Evolutionary conservation across 1,140 invertebrate genomes (phyloP), one percentile per base, ranked within the genome.

Genomic region (Muscidifurax raptorellus): DNA sequence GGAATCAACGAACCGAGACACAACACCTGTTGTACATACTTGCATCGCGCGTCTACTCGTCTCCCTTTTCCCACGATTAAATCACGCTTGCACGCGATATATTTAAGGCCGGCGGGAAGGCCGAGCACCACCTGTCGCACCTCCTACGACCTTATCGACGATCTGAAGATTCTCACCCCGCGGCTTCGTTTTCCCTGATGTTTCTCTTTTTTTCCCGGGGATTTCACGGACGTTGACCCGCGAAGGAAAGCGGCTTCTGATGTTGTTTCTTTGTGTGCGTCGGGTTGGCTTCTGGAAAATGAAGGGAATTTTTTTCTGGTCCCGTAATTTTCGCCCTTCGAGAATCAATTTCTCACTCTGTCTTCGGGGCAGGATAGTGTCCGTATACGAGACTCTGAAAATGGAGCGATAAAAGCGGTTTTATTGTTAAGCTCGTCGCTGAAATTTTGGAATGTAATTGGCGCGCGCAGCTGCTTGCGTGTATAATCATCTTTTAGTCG

Each of bases 31-130:
- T 82, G 30, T 28, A 69, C 47, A 27, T 47, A 40, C 18, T 44
- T 30, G 47, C 44, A 7, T n/a, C 15, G 15, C 28, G 2, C 52
- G n/a, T 77, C 25, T n/a, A 77, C 25, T 12, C 12, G 47, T 82
- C 32, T 78, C 32, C 80, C 83, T 88, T 88, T 90, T 89, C 89
- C 88, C 88, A 90, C 88, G 88, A 89, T 90, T 89, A 89, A 90
- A 89, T 89, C 87, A 88, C 86, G 71, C 74, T 44, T 64, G 47
- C 44, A 44, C 75, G 66, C 85, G 88, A 59, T 59, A 18, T 7
- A n/a, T 7, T 7, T 18, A 18, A 82, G 88, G 90, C 88, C 90
- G 90, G 89, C 79, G 85, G 28, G 87, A 91, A 91, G 90, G 90
- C 88, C 90, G 90, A 84, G 52, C 87, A 80, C 84, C 90, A 90